Base-by-base conservation (phyloP, 2,113 vertebrate genomes). In the Eulacestoma nigropectus region DNA sequence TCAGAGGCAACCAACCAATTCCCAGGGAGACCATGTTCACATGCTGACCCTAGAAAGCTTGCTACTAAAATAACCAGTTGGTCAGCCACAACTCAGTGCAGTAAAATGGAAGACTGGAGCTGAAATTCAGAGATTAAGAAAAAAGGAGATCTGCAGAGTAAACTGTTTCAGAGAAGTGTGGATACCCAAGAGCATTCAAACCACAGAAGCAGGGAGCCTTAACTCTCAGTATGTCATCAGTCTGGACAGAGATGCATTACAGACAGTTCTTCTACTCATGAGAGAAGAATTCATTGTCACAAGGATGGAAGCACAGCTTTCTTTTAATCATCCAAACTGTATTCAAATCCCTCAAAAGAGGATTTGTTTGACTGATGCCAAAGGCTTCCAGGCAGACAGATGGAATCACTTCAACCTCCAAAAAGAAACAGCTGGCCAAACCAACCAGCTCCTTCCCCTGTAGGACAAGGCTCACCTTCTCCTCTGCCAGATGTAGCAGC, bases 401-500 rank as follows among this genome's bases (percentile, higher is more conserved):
- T 5, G 16, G 23, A 27, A 94, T 72, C 46, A 46, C 32, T 67
- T 77, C 19, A 52, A 52, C 5, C 4, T 41, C 52, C 3, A 0
- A 35, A 76, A 85, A 56, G 18, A 70, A 92, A 59, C 11, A 68
- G 50, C n/a, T 68, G 39, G n/a, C 41, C 62, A 47, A 75, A 91
- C 14, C 21, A 57, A 62, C 15, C 27, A 49, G 44, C 15, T 75
- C 6, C 59, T 47, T 80, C 8, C 16, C 27, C 30, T 57, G 5
- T 2, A 26, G 41, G 21, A 13, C 26, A 25, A 55, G 7, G 29
- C 98, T 95, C 87, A 99, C 99, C 99, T 99, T 99, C 96, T 99
- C 99, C 91, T 99, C 99, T 29, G 99, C 99, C 96, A 99, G 96
- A 83, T 99, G 99, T n/a, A 99, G 98, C 67, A 99, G 98, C 92